Evolutionary conservation across 2,888 invertebrate genomes (phyloP), one percentile per base, ranked within the genome.

Genomic region (Bombylius major): DNA sequence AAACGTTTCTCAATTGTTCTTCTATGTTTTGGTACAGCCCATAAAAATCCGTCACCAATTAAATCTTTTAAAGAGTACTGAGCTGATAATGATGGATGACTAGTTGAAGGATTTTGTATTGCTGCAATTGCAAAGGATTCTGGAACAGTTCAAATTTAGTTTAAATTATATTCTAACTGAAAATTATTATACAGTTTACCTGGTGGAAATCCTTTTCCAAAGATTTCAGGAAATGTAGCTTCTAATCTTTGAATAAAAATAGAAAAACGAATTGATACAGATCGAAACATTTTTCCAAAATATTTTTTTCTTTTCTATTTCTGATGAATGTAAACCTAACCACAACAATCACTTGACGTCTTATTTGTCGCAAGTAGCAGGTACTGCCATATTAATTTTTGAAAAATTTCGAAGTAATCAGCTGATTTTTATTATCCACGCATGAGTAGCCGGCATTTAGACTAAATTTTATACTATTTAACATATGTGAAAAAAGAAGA

Each of bases 11-110:
- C 94, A 48, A 89, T 62, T 0, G 87, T 81, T 62, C 91, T 78
- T 63, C 96, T 77, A 60, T 78, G 77, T 67, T 86, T 89, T 0
- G 92, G 95, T 4, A 87, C 90, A 51, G 85, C 93, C 81, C 87
- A 85, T 31, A 94, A 70, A 61, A 91, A 79, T 4, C 87, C 87
- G 73, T 89, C 82, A 1, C 82, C 82, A 51, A 87, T 71, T 14
- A 88, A 69, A 61, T 86, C 81, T 64, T 82, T 81, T 8, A 89
- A 61, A 4, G 80, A 78, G 63, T 79, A 78, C 53, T 33, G 55
- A 23, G 70, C 69, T 57, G 67, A 71, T 23, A 64, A 56, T 53
- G 56, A 13, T 50, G 33, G 13, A 52, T 61, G 23, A 34, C 31
- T n/a, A 31, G 7, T 49, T 5, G 14, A 23, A 1, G 47, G 31